A percentile compares a stretch with the other conserved stretches of the same genome.
Conservation (phyloP, 2,888 invertebrate genomes). For the Acleris emargana region DNA sequence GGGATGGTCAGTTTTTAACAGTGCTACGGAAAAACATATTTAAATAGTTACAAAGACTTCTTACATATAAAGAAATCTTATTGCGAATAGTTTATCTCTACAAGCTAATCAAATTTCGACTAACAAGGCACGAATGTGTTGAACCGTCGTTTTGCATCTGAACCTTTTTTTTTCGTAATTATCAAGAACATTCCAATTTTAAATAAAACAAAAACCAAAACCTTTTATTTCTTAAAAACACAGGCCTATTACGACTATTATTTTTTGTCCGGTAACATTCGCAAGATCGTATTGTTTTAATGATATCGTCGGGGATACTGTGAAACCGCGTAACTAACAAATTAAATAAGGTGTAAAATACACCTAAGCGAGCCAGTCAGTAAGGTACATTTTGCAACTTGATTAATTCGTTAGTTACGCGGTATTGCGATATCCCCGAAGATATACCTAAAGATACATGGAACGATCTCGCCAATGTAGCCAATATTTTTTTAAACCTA, state of each 20-base stretch:
- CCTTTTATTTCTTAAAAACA: neutral
- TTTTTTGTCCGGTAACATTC: neutral
- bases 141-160: constrained; percentile 1
- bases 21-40: neutral
- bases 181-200: constrained; percentile 15
- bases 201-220: constrained; percentile 1
- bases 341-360: too few species aligned
- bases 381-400: too few species aligned
- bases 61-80: constrained; percentile 3
- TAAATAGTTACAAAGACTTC: neutral
- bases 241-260: neutral
- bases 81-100: constrained; percentile 25
- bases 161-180: neutral
- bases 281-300: neutral
- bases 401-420: too few species aligned
- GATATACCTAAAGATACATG: too few species aligned
- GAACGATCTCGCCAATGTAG: neutral
- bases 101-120: constrained; percentile 13
- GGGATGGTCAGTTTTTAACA: constrained; percentile 4
- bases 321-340: too few species aligned
- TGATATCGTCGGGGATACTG: too few species aligned
- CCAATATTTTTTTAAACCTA: neutral
- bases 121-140: constrained; percentile 31
- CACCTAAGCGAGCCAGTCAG: too few species aligned
- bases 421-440: too few species aligned